Evolutionary conservation across 2,797 vertebrate species (phyloP).

Genomic region (Girardinus metallicus): DNA sequence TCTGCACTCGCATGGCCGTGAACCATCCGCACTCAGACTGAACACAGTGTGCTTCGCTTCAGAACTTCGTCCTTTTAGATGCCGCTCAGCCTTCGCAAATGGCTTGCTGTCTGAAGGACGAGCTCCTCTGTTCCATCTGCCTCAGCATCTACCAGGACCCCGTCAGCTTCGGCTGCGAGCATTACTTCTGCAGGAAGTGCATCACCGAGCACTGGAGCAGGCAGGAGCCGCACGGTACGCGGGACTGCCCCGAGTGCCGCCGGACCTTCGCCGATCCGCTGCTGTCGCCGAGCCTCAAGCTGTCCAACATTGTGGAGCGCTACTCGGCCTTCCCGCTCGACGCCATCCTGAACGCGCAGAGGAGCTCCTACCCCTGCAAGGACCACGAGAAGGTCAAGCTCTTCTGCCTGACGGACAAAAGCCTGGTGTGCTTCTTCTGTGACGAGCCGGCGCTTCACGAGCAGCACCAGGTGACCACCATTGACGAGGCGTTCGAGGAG

Average conservation of each 20-base stretch:
- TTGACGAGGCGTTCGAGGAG: constrained; percentile 96
- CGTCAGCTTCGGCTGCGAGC: constrained; percentile 96
- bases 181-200: constrained; percentile 98
- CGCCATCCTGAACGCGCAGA: constrained; percentile 92
- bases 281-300: constrained; percentile 94
- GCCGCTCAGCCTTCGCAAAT: constrained; percentile 78
- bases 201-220: constrained; percentile 98
- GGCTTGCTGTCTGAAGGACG: constrained; percentile 97
- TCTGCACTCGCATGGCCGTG: constrained; percentile 42
- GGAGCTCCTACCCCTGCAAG: constrained; percentile 92
- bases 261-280: constrained; percentile 91
- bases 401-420: constrained; percentile 96
- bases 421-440: constrained; percentile 97
- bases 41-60: constrained; percentile 39
- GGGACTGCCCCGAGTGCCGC: constrained; percentile 97
- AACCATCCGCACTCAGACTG: constrained; percentile 39
- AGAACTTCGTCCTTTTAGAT: constrained; percentile 63
- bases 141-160: constrained; percentile 99
- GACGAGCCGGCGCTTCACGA: constrained; percentile 94
- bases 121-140: constrained; percentile 98
- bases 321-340: constrained; percentile 96
- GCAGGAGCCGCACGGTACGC: constrained; percentile 88
- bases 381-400: constrained; percentile 98
- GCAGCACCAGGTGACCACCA: constrained; percentile 96
- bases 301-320: constrained; percentile 98